Evolutionary conservation across 2,113 vertebrate species (phyloP).

Genomic region (Scatophagus argus): DNA sequence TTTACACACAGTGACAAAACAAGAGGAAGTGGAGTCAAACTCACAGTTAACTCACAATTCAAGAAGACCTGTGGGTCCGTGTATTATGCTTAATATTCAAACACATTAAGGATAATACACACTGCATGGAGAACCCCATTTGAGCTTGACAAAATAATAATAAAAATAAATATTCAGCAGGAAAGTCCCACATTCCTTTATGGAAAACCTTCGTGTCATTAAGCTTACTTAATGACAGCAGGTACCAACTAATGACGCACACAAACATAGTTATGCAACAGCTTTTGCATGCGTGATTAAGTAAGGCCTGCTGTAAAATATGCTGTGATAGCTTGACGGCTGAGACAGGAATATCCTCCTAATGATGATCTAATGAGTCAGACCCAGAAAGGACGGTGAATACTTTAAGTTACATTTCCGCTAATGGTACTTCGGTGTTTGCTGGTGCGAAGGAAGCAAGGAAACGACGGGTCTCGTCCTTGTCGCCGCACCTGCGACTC

Average conservation of each 20-base stretch:
- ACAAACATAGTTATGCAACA: no score
- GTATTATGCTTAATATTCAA: no score
- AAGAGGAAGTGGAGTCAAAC: background rate
- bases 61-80: no score
- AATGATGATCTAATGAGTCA: background rate
- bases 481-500: background rate
- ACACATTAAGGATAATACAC: background rate
- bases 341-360: background rate
- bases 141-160: background rate
- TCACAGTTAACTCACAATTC: no score
- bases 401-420: background rate
- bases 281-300: background rate
- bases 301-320: background rate
- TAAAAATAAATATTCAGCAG: background rate
- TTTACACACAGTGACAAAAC: background rate
- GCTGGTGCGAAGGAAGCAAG: background rate
- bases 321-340: background rate
- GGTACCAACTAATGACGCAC: background rate
- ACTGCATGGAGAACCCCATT: background rate
- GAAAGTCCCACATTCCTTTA: background rate
- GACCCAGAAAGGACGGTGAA: background rate
- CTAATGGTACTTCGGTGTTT: background rate
- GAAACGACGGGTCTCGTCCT: background rate
- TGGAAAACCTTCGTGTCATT: background rate
- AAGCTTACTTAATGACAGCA: background rate